Evolutionary conservation across 2,888 invertebrate species (phyloP).

Genomic region (Taphrorychus bicolor): DNA sequence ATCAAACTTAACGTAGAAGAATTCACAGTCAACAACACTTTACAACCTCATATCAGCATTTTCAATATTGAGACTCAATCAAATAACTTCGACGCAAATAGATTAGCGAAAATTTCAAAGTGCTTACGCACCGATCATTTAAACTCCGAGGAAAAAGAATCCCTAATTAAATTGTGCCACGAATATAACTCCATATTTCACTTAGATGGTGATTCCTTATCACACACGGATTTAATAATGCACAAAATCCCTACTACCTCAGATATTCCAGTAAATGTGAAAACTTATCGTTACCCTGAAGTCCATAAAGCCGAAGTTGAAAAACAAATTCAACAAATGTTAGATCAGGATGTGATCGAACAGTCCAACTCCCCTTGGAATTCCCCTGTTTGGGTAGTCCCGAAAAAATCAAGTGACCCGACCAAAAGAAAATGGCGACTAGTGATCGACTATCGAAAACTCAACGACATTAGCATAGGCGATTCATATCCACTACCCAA

Average conservation of each 20-base stretch:
- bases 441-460: slow-evolving; percentile 43
- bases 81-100: neutral
- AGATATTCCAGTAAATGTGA: slow-evolving; percentile 42
- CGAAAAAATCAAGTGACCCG: slow-evolving; percentile 49
- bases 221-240: slow-evolving; percentile 41
- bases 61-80: neutral
- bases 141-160: slow-evolving; percentile 36
- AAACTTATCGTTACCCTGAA: slow-evolving; percentile 48
- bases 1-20: slow-evolving; percentile 6
- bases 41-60: neutral
- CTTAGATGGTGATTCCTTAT: slow-evolving; percentile 44
- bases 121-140: slow-evolving; percentile 39
- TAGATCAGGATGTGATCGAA: slow-evolving; percentile 46
- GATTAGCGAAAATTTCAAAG: neutral
- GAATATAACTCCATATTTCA: slow-evolving; percentile 47
- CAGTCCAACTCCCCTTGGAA: slow-evolving; percentile 45
- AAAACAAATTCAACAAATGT: slow-evolving; percentile 46
- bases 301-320: slow-evolving; percentile 48
- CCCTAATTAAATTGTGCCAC: slow-evolving; percentile 38
- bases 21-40: neutral
- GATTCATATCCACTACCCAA: slow-evolving; percentile 54
- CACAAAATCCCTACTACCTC: slow-evolving; percentile 36
- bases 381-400: slow-evolving; percentile 45
- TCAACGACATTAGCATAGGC: slow-evolving; percentile 54
- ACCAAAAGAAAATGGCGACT: slow-evolving; percentile 38